These are phyloP conservation scores for Pomacea maculata DNA, from an alignment of 1,140 invertebrate genomes.

Conservation along the genomic window DNA sequence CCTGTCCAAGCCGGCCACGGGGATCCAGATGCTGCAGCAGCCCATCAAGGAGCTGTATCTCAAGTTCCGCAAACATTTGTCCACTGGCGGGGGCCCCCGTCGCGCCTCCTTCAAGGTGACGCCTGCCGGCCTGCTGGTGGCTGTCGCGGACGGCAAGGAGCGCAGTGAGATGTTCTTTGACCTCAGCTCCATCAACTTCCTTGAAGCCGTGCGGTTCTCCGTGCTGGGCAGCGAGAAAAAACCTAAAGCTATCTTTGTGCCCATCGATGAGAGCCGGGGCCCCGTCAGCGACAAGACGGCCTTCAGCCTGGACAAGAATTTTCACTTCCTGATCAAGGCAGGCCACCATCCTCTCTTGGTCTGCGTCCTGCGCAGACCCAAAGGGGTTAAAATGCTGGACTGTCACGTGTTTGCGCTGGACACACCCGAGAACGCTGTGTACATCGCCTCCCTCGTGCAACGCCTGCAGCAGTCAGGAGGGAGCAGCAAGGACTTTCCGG, in stretches of 20 bases:
- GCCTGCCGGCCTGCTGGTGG: conserved; percentile 35
- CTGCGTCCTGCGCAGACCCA: conserved; percentile 46
- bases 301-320: conserved; percentile 45
- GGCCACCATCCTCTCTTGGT: conserved; percentile 47
- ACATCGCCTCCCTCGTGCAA: conserved; percentile 35
- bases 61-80: conserved; percentile 34
- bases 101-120: conserved; percentile 36
- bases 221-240: conserved; percentile 40
- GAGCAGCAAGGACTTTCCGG: not conserved
- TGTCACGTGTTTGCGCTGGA: conserved; percentile 51
- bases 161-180: conserved; percentile 41
- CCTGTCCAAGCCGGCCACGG: conserved; percentile 47
- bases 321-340: conserved; percentile 36
- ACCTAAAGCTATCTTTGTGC: conserved; percentile 41
- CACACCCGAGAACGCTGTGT: conserved; percentile 35
- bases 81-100: conserved; percentile 18
- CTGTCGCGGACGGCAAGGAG: conserved; percentile 24
- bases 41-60: conserved; percentile 49
- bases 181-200: conserved; percentile 36
- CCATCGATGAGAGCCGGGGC: conserved; percentile 37
- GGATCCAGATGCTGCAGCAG: conserved; percentile 40
- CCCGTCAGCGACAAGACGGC: conserved; percentile 40
- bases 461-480: conserved; percentile 11
- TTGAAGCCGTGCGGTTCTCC: conserved; percentile 48
- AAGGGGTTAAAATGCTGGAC: conserved; percentile 48